Base-by-base conservation (phyloP, 2,797 vertebrate genomes). In the Halcyon leucocephala region DNA sequence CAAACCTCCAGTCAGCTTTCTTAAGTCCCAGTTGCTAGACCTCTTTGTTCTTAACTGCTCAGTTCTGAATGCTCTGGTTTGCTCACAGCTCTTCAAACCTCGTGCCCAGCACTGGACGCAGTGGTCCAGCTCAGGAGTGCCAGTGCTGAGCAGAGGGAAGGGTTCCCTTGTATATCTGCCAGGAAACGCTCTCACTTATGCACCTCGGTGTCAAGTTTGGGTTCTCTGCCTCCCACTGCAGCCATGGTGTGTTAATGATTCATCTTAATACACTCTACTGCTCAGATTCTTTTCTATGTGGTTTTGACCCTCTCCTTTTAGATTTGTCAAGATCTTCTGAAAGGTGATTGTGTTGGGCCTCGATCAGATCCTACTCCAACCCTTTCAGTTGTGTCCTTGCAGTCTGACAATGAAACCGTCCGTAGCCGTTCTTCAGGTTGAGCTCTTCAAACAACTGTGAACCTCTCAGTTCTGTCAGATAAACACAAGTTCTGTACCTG, bases 1-100 rank as follows among this genome's bases (percentile, higher is more conserved):
- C 7, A 65, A 42, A 25, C 7, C 39, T 89, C 3, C 22, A 67
- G 52, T 42, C 44, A 54, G 4, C 54, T 21, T 35, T 46, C 3
- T 0, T 37, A 12, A 52, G 39, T 33, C 29, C 44, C 0, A 2
- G 0, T 12, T 78, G 37, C 24, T 39, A 2, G 29, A 62, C n/a
- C 24, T 82, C 33, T 66, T 11, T 55, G 58, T 58, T 71, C 20
- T 18, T 10, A 1, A 1, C 13, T 69, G 37, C 37, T 78, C 33
- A 17, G 24, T 66, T 77, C 76, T 52, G 29, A 76, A 25, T 31
- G 4, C 20, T 19, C 29, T n/a, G 17, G 0, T 54, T 52, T 86
- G 62, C 41, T 49, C 14, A 0, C 37, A 46, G 13, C 69, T 65
- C 46, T 39, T n/a, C 8, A 18, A 9, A 39, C 0, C 0, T 17